These are phyloP conservation scores for Caenorhabditis japonica DNA, from an alignment of 2,888 invertebrate species.

Conservation along the genomic window DNA sequence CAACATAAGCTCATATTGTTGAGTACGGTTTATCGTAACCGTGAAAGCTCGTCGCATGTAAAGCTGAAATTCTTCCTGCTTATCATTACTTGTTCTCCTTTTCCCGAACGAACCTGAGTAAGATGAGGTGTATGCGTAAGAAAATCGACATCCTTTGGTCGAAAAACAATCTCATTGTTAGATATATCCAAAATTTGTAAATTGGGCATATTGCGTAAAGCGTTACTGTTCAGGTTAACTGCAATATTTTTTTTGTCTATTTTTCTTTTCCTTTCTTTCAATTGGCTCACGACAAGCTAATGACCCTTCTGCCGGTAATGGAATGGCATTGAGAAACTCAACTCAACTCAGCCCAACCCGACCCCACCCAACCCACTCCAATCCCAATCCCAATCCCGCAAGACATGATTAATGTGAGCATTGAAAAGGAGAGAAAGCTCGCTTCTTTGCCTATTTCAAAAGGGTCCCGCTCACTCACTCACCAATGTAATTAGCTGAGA, in stretches of 20 bases:
- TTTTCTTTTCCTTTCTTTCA: not conserved
- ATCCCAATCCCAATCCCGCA: constrained; percentile 21
- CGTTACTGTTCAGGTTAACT: constrained; percentile 72
- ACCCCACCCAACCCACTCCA: no score
- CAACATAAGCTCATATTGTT: constrained; percentile 73
- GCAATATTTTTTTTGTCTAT: constrained; percentile 11
- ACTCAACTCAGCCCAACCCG: no score
- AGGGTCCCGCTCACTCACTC: constrained; percentile 3
- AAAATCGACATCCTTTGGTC: constrained; percentile 70
- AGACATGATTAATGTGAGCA: constrained; percentile 30
- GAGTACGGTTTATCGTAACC: constrained; percentile 69
- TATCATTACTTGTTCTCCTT: no score
- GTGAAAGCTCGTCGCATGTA: constrained; percentile 76
- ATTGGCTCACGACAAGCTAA: no score
- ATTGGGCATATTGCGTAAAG: constrained; percentile 70
- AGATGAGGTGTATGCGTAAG: constrained; percentile 72
- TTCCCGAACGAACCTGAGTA: no score
- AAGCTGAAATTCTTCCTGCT: constrained; percentile 66
- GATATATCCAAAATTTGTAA: constrained; percentile 72
- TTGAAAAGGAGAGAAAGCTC: not conserved
- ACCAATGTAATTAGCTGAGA: constrained; percentile 77
- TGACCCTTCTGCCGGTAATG: no score
- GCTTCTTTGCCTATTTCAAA: constrained; percentile 10
- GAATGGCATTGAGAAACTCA: no score
- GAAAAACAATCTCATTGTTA: constrained; percentile 74